Base-by-base conservation (phyloP, 2,888 invertebrate genomes). In the Leucozona laternaria region DNA sequence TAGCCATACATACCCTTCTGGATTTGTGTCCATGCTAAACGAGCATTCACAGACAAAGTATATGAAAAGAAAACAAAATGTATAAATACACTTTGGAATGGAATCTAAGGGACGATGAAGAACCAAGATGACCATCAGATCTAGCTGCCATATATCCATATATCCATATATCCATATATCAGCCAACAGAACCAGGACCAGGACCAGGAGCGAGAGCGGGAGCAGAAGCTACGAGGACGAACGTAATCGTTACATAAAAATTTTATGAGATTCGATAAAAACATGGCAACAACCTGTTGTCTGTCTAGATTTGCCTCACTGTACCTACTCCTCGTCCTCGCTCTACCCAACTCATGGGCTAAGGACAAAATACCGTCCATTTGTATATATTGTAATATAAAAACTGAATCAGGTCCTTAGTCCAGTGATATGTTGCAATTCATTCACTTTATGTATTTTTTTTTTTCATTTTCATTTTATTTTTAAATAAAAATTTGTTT, bases 251-350 rank as follows among this genome's bases (percentile, higher is more conserved):
- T 88, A 88, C 88, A 88, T 88, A 88, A 88, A 88, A 88, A 75
- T 88, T 88, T 88, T 88, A 88, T 88, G 88, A 88, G 88, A 88
- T 88, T 88, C 88, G 88, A 88, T 88, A 88, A 88, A 88, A 88
- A 88, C 88, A 88, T 88, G 86, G 88, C 86, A 88, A 88, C 88
- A 88, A 88, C 88, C 88, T 88, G 88, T 88, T 88, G 88, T 88
- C 88, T 88, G 88, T 86, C 87, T 82, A 62, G 25, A 64, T 64
- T 11, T 68, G 76, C 76, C 66, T 76, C 53, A 25, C 22, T 50
- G 13, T 22, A 20, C 13, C 11, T 13, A 22, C 57, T 83, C 72
- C n/a, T n/a, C n/a, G n/a, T n/a, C n/a, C n/a, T n/a, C n/a, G n/a
- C n/a, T 58, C 7, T 78, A 34, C 34, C 55, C 45, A 45, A 15